Evolutionary conservation across 1,140 invertebrate genomes (phyloP).

Genomic region (Bombus difficillimus): DNA sequence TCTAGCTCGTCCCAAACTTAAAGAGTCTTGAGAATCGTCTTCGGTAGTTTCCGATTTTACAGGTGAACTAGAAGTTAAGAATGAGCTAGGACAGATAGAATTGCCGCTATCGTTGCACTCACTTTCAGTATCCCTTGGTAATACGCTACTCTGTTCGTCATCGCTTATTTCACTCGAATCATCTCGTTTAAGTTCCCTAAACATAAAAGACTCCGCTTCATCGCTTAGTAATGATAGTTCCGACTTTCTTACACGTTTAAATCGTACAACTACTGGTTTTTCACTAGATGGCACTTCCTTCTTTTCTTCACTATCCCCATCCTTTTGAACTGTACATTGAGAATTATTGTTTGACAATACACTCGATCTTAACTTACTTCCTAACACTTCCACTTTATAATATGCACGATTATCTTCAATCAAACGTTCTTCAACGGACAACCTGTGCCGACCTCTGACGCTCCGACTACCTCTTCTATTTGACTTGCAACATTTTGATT

Average conservation of each 20-base stretch:
- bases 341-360: conserved; percentile 69
- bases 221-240: conserved; percentile 89
- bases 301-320: conserved; percentile 69
- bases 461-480: conserved; percentile 71
- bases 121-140: conserved; percentile 81
- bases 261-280: conserved; percentile 87
- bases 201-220: conserved; percentile 93
- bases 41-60: conserved; percentile 71
- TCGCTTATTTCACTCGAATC: conserved; percentile 83
- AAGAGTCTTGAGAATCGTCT: conserved; percentile 77
- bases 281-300: conserved; percentile 80
- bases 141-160: conserved; percentile 76
- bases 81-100: conserved; percentile 63
- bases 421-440: conserved; percentile 84
- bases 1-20: conserved; percentile 69
- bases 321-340: conserved; percentile 59
- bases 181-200: conserved; percentile 86
- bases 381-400: conserved; percentile 89
- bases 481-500: conserved; percentile 25
- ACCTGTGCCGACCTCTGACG: conserved; percentile 79
- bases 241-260: conserved; percentile 87
- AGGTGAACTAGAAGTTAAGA: conserved; percentile 49
- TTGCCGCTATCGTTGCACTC: conserved; percentile 63
- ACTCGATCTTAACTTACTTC: conserved; percentile 87
- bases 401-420: conserved; percentile 86